phyloP scores from a whole-genome alignment of 2,797 vertebrate genomes.

The Macropus fuliginosus region DNA sequence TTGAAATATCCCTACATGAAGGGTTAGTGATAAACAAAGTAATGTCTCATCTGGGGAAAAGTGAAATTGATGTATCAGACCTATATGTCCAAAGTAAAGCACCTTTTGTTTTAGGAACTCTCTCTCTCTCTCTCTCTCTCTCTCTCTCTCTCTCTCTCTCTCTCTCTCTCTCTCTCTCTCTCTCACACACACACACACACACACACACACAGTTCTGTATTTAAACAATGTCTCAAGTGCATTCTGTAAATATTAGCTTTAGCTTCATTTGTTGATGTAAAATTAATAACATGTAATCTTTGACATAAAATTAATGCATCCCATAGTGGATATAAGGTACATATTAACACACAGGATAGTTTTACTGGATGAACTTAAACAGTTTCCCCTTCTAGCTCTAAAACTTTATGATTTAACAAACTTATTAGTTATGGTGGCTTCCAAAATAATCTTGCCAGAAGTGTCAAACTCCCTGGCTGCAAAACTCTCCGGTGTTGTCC shows the following conservation, averaged over 20 bases:
- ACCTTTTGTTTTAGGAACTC: constrained; percentile 43
- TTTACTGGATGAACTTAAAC: neutral
- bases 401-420: neutral
- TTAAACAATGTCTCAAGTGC: constrained; percentile 15
- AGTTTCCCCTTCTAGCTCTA: neutral
- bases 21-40: neutral
- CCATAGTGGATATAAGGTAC: neutral
- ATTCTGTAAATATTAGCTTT: constrained; percentile 40
- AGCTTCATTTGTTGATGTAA: constrained; percentile 43
- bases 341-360: neutral
- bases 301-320: neutral
- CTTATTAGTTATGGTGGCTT: neutral
- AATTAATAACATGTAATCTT: constrained; percentile 1
- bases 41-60: constrained; percentile 22
- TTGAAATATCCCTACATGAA: constrained; percentile 17
- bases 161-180: neutral
- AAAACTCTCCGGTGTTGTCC: neutral
- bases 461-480: neutral
- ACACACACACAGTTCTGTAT: neutral
- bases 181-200: neutral
- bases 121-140: neutral
- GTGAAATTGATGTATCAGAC: constrained; percentile 7
- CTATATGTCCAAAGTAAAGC: constrained; percentile 39
- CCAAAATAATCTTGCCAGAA: neutral
- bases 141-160: neutral